Conservation (phyloP, 2,888 invertebrate species). For the Amiota minor region DNA sequence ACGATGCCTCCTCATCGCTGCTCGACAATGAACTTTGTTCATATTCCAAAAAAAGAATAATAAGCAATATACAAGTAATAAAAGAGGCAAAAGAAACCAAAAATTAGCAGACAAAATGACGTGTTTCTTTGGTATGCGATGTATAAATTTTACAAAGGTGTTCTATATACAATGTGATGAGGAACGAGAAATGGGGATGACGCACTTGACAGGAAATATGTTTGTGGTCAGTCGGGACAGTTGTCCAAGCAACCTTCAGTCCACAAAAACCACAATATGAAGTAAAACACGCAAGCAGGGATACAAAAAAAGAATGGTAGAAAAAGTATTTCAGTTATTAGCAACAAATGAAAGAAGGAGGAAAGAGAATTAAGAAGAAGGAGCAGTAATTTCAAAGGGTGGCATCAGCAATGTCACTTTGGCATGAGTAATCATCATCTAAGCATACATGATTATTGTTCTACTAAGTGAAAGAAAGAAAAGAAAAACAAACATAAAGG, state of each 20-base stretch:
- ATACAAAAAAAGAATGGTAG: background rate
- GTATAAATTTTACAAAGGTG: too few species aligned
- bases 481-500: background rate
- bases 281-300: background rate
- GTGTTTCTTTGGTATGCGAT: too few species aligned
- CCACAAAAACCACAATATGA: background rate
- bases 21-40: background rate
- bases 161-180: too few species aligned
- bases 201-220: constrained; percentile 19
- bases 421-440: constrained; percentile 10
- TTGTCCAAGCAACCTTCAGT: background rate
- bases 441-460: background rate
- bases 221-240: constrained; percentile 22
- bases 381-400: background rate
- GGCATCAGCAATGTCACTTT: constrained; percentile 1
- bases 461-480: background rate
- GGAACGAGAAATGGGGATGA: background rate
- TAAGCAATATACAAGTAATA: background rate
- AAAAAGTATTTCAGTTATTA: background rate
- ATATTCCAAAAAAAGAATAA: constrained; percentile 9
- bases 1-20: background rate
- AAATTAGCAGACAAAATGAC: background rate
- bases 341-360: background rate
- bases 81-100: background rate
- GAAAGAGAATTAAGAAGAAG: background rate